Base-by-base conservation (phyloP, 2,113 vertebrate species). In the Serinus canaria region DNA sequence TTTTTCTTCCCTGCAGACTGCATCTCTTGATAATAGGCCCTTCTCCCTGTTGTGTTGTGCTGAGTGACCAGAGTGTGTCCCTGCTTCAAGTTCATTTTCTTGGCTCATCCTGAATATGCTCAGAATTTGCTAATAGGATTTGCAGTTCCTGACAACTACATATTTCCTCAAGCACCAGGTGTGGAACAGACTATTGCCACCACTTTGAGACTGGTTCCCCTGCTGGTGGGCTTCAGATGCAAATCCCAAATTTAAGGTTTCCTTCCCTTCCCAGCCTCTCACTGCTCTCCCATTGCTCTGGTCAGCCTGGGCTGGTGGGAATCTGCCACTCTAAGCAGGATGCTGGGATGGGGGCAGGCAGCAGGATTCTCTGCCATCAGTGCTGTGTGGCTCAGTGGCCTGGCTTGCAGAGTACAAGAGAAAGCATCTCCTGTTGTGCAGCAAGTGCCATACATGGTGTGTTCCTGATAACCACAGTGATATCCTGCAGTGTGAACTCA, bases 271-370 rank as follows among this genome's bases (percentile, higher is more conserved):
- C 41, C 8, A 60, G 55, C 39, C 19, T 83, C 37, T 69, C 55
- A 33, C 11, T 0, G 0, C 37, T 70, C 28, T 66, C 33, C 56
- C 28, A 11, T 43, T 1, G 1, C 41, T 83, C 6, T 74, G 55
- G 47, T 81, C 44, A 69, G 39, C 73, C 49, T 27, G 43, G 27
- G 10, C 73, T 72, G 60, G 31, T 66, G 52, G 46, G 59, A 64
- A 15, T 76, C 63, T 62, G 67, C 60, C 53, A 28, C 25, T 49
- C 23, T 3, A 2, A 52, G 75, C 39, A 37, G 55, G 53, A 39
- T 16, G 33, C 53, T 87, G 63, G 59, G n/a, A 49, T 33, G 10
- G 3, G 43, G 31, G 24, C 39, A 37, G 25, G 44, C 53, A 83
- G 28, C 24, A 44, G 28, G 31, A 17, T 60, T 31, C 33, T 52